Evolutionary conservation across 2,113 vertebrate genomes (phyloP).

Genomic region (Leucoraja erinaceus): DNA sequence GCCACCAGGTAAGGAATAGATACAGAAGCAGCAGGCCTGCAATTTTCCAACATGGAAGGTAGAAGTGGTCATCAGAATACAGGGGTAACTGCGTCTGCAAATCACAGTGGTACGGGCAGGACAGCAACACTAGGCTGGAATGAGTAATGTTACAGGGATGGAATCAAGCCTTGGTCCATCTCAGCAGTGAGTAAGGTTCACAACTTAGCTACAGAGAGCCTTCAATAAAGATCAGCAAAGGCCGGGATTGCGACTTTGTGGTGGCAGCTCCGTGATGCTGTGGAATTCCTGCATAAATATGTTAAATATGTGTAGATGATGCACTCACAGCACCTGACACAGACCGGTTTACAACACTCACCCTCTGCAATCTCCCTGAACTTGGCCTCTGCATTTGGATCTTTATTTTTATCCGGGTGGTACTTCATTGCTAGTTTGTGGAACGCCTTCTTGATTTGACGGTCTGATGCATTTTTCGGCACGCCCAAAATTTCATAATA

Average conservation of each 20-base stretch:
- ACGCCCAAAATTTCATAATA: slow-evolving; percentile 91
- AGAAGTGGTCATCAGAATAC: not conserved
- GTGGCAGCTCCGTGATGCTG: not conserved
- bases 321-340: no score
- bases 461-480: slow-evolving; percentile 80
- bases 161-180: not conserved
- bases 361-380: slow-evolving; percentile 95
- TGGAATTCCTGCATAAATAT: not conserved
- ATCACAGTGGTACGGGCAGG: not conserved
- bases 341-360: slow-evolving; percentile 45
- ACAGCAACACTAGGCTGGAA: not conserved
- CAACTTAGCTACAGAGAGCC: not conserved
- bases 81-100: not conserved
- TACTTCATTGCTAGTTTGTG: slow-evolving; percentile 90
- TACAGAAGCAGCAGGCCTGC: not conserved
- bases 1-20: not conserved
- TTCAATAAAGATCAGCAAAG: not conserved
- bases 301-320: not conserved
- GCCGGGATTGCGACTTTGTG: not conserved
- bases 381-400: slow-evolving; percentile 79
- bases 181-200: not conserved
- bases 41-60: not conserved
- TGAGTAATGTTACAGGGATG: not conserved
- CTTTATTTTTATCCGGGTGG: slow-evolving; percentile 94
- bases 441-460: slow-evolving; percentile 95